Evolutionary conservation across 2,113 vertebrate genomes (phyloP), one percentile per base, ranked within the genome.

Genomic region (Pangasianodon gigas): DNA sequence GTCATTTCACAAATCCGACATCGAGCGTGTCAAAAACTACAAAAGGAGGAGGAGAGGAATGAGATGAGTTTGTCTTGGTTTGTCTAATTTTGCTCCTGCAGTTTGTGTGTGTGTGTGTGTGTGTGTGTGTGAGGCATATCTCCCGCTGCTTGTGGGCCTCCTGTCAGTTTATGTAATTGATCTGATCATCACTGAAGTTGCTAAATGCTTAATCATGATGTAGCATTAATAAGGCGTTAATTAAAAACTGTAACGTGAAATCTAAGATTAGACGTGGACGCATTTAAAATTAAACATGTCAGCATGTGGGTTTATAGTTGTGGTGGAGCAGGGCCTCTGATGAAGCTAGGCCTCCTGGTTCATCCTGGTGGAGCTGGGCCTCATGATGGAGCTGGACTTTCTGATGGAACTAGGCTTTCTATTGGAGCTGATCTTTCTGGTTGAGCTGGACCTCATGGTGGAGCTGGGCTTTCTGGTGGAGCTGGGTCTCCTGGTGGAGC

Each of bases 1-100:
- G 93, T 94, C 93, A 93, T 88, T 93, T 93, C 91, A 91, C 75
- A 93, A 91, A 87, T 87, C 65, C 54, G 90, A 82, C 46, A 65
- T 71, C 48, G 90, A 81, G 86, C 44, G 90, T n/a, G 79, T 90
- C 87, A 86, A 51, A 85, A 83, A 85, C 26, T 82, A 54, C 41
- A 62, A 32, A 44, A 62, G 32, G 87, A 81, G 89, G 86, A 90
- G 29, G 26, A n/a, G 37, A 84, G 87, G 65, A 21, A 71, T 44
- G 74, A 67, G 46, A 67, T 9, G 69, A 87, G 88, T 89, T 91
- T 46, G 87, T 84, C 14, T 32, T 89, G 32, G 62, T 54, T 69
- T 88, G 87, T 71, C 80, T 52, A 51, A 69, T 86, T 71, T 44
- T 60, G 13, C 82, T 58, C 8, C 18, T 51, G 65, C 29, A 37